Evolutionary conservation across 2,113 vertebrate species (phyloP).

Genomic region (Pangasianodon gigas): DNA sequence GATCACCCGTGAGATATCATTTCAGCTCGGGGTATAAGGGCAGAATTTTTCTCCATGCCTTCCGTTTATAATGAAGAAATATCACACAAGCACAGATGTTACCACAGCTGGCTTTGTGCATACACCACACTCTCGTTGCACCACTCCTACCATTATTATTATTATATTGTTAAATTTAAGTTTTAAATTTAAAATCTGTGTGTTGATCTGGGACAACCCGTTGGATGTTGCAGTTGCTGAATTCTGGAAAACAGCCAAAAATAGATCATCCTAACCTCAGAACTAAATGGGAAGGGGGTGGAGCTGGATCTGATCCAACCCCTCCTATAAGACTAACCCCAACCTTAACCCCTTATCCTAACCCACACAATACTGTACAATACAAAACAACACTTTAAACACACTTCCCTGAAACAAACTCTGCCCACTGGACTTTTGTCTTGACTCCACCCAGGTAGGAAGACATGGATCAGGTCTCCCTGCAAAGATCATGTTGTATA

Average conservation of each 20-base stretch:
- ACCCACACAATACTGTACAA: neutral
- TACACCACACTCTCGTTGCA: neutral
- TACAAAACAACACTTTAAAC: neutral
- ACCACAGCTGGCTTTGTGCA: conserved; percentile 17
- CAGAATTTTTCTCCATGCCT: neutral
- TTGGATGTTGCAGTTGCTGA: neutral
- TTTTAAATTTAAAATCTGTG: neutral
- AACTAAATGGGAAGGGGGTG: neutral
- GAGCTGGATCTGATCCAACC: neutral
- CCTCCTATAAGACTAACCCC: neutral
- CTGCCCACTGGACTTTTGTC: neutral
- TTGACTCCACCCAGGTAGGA: neutral
- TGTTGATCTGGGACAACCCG: neutral
- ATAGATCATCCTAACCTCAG: neutral
- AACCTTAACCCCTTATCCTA: neutral
- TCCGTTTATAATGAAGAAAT: conserved; percentile 4
- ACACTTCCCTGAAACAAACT: neutral
- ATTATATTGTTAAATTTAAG: neutral
- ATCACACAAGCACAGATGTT: conserved; percentile 14
- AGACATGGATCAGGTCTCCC: no score
- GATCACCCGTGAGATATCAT: neutral
- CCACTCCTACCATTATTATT: neutral
- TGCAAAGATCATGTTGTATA: no score
- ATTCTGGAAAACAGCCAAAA: neutral
- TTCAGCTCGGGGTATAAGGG: neutral